These are phyloP conservation scores for Netelia inedita DNA, from an alignment of 2,888 invertebrate species.

Conservation along the genomic window DNA sequence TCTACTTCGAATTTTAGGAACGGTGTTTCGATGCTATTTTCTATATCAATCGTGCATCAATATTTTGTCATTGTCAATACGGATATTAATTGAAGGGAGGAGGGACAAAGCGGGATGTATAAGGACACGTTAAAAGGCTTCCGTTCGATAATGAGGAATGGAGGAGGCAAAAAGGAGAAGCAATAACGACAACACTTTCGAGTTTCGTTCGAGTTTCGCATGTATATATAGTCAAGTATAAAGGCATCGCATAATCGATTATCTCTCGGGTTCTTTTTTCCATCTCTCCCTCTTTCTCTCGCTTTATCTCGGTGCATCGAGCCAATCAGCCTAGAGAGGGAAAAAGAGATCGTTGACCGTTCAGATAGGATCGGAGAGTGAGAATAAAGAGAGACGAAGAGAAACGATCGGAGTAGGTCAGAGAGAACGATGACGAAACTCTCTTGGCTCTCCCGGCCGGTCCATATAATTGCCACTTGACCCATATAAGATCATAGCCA, in stretches of 20 bases:
- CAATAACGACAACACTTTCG: neutral
- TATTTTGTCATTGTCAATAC: neutral
- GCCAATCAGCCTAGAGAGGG: constrained; percentile 30
- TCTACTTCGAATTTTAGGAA: neutral
- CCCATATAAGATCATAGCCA: constrained; percentile 65
- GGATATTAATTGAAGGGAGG: neutral
- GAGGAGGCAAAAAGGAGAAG: neutral
- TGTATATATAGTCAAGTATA: constrained; percentile 30
- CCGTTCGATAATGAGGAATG: neutral
- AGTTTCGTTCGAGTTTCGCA: constrained; percentile 43
- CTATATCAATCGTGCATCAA: neutral
- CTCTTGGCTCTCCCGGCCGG: constrained; percentile 50
- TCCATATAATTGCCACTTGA: constrained; percentile 70
- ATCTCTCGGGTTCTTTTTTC: constrained; percentile 25
- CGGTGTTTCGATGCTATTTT: neutral
- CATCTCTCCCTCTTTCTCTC: constrained; percentile 13
- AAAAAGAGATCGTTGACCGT: constrained; percentile 67
- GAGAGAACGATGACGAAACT: constrained; percentile 50
- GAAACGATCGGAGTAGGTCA: constrained; percentile 62
- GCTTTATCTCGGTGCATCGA: constrained; percentile 30
- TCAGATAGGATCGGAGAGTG: constrained; percentile 55
- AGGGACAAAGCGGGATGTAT: neutral
- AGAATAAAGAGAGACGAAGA: constrained; percentile 16
- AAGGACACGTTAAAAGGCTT: neutral
- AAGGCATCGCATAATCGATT: neutral